Evolutionary conservation across 2,888 invertebrate genomes (phyloP), one percentile per base, ranked within the genome.

Genomic region (Rosalia funebris): DNA sequence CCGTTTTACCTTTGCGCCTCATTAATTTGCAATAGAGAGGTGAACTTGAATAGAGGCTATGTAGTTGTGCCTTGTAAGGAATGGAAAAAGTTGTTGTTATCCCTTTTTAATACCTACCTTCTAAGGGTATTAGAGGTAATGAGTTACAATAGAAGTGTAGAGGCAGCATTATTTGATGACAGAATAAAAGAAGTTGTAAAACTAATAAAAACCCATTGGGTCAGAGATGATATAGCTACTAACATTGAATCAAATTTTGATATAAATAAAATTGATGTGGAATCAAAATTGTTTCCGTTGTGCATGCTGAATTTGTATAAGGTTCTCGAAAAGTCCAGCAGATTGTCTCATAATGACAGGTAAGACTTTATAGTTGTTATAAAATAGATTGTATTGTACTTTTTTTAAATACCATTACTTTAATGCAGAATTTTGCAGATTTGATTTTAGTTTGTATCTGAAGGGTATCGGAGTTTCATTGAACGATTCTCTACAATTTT

Each of bases 391-490:
- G 25, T 25, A 5, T 7, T 25, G 25, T 25, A 25, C 7, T 25
- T 3, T 7, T 25, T 25, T 25, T 5, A 25, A 25, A 25, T 5
- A 5, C 25, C 7, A 25, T 25, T 25, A 25, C 7, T 25, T 25
- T 5, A 25, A 25, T n/a, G n/a, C n/a, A n/a, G n/a, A n/a, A n/a
- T 46, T 46, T 64, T 70, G 83, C 20, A 81, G 87, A 70, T 89
- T 90, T 70, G 84, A 87, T 69, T 89, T 88, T 67, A 89, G 88
- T 60, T 80, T 91, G 16, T 91, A 88, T 78, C 79, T 91, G 47
- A 91, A 91, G 82, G 89, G 89, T 68, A 85, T 88, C 71, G 91
- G 91, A 0, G 84, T 91, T 83, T 83, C 87, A 1, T 72, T 90
- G 17, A 82, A 86, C 57, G 87, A 90, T 74, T 85, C 89, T 7